Percentiles rank a stretch among this genome's conserved stretches.
phyloP scores from a whole-genome alignment of 2,888 invertebrate species.

The Phania funesta region DNA sequence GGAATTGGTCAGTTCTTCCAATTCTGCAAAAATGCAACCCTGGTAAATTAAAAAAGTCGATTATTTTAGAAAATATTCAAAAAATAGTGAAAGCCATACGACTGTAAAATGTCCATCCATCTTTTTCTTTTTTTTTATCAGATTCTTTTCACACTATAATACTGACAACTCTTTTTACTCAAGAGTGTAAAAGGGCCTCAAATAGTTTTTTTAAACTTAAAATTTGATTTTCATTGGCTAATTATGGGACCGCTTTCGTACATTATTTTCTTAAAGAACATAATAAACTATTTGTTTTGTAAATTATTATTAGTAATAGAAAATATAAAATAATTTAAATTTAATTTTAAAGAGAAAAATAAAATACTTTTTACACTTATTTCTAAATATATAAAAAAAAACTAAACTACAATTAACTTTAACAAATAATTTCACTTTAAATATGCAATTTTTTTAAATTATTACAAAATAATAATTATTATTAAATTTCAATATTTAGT shows the following conservation, averaged over 20 bases:
- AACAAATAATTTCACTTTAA: not conserved
- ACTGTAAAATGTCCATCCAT: no score
- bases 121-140: no score
- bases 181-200: no score
- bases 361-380: conserved; percentile 60
- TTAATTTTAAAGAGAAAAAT: not conserved
- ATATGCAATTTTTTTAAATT: conserved; percentile 13
- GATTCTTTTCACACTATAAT: no score
- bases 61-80: no score
- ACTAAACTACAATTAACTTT: conserved; percentile 10
- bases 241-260: not conserved
- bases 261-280: not conserved
- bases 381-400: conserved; percentile 2
- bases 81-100: no score
- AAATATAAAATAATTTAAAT: conserved; percentile 6
- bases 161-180: no score
- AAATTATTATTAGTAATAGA: conserved; percentile 16
- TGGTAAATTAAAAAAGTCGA: no score
- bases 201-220: no score
- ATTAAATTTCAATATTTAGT: conserved; percentile 39
- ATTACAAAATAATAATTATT: conserved; percentile 51
- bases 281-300: no score
- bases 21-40: no score
- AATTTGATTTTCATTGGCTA: not conserved
- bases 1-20: no score